Evolutionary conservation across 1,140 invertebrate species (phyloP), one percentile per base, ranked within the genome.

Genomic region (Trichoplusia ni): DNA sequence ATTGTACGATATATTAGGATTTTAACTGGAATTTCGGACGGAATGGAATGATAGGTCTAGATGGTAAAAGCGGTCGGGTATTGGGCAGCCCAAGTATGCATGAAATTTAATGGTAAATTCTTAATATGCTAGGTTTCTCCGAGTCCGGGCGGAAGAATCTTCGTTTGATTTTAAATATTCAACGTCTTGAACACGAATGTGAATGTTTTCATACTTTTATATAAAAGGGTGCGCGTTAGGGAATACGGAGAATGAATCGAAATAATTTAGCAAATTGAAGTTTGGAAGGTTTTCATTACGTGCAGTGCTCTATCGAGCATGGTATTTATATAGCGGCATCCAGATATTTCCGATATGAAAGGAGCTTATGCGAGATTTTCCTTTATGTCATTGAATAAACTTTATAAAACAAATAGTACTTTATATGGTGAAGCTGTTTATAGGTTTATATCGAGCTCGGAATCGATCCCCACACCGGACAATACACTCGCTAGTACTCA

Each of bases 21-120:
- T 63, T 53, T 53, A 63, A 53, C 16, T 53, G 60, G 60, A 63
- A 63, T 63, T 51, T 63, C 18, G 46, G 60, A 9, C 47, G 46
- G 46, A 53, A 42, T 53, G 60, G 47, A 63, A 63, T 63, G 46
- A 53, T 53, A 51, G 60, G 33, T 40, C 47, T 63, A 42, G 25
- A 31, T 16, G 31, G 47, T 21, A 18, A 7, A 35, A n/a, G 25
- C 56, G 27, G 33, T 35, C 46, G 25, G 40, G 33, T 61, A 61
- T 47, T 51, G 31, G 60, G 35, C 35, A 53, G 21, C 18, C 27
- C 9, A 25, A 37, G 19, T 37, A 60, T 60, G 56, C 42, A n/a
- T 1, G 56, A 60, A 8, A 60, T 60, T 60, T 47, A 11, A 58
- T 44, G 38, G 38, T 21, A 29, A 16, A 58, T 44, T 58, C 38